These are phyloP conservation scores for Cenopis cana DNA, from an alignment of 2,888 invertebrate species.

Conservation along the genomic window DNA sequence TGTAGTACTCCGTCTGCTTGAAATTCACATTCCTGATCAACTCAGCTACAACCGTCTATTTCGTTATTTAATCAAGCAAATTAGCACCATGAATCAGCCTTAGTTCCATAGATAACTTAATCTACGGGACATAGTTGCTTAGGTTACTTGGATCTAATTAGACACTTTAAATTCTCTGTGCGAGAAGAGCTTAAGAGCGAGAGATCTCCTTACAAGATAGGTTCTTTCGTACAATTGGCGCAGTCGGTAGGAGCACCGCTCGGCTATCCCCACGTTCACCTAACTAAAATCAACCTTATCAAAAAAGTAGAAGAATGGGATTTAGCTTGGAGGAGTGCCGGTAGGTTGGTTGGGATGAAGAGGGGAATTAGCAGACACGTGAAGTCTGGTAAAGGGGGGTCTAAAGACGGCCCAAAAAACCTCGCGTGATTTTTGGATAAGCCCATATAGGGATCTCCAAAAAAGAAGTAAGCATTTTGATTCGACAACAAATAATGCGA, in stretches of 20 bases:
- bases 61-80: conserved; percentile 9
- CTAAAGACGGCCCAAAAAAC: no score
- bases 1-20: background rate
- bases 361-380: conserved; percentile 33
- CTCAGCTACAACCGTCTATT: background rate
- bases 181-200: background rate
- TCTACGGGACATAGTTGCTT: conserved; percentile 4
- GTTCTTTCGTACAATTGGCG: conserved; percentile 1
- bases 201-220: background rate
- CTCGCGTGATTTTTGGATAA: no score
- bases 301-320: background rate
- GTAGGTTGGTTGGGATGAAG: conserved; percentile 19
- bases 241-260: background rate
- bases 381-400: conserved; percentile 13
- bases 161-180: background rate
- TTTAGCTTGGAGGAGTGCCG: background rate
- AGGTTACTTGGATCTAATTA: conserved; percentile 23
- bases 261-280: no score
- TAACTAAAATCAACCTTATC: conserved; percentile 12
- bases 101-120: conserved; percentile 12
- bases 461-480: no score
- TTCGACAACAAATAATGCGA: no score
- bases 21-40: background rate
- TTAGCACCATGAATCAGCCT: background rate
- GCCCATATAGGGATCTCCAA: no score